Percentiles rank a stretch among this genome's conserved stretches.
These are phyloP conservation scores for Pristiophorus japonicus DNA, from an alignment of 2,113 vertebrate species.

Conservation along the genomic window DNA sequence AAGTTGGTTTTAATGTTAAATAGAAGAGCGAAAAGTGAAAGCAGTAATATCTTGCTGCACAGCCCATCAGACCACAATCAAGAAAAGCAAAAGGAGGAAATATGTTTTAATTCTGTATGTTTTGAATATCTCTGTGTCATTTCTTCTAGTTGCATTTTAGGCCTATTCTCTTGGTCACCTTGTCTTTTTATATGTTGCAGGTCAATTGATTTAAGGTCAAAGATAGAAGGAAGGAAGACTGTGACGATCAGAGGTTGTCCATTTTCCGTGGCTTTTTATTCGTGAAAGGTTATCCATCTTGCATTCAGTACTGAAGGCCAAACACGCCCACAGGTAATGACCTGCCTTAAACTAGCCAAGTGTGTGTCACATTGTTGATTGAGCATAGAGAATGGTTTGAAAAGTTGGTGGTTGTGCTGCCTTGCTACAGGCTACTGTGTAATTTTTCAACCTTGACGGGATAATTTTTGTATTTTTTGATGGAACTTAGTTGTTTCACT, in stretches of 20 bases:
- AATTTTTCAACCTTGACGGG: not conserved
- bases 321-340: constrained; percentile 27
- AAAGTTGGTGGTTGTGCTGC: not conserved
- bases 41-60: not conserved
- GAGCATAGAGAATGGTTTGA: not conserved
- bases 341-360: not conserved
- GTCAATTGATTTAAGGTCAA: not conserved
- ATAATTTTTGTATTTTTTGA: not conserved
- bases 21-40: not conserved
- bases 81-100: not conserved
- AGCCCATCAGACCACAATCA: not conserved
- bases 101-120: not conserved
- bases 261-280: not conserved
- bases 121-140: not conserved
- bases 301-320: not conserved
- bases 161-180: too few species aligned
- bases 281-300: not conserved
- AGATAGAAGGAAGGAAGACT: not conserved
- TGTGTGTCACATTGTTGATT: not conserved
- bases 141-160: not conserved
- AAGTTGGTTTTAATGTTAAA: not conserved
- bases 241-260: not conserved
- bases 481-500: not conserved
- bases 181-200: constrained; percentile 4
- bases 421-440: not conserved